Conservation (phyloP, 2,888 invertebrate species). For the Anagyrus pseudococci region DNA sequence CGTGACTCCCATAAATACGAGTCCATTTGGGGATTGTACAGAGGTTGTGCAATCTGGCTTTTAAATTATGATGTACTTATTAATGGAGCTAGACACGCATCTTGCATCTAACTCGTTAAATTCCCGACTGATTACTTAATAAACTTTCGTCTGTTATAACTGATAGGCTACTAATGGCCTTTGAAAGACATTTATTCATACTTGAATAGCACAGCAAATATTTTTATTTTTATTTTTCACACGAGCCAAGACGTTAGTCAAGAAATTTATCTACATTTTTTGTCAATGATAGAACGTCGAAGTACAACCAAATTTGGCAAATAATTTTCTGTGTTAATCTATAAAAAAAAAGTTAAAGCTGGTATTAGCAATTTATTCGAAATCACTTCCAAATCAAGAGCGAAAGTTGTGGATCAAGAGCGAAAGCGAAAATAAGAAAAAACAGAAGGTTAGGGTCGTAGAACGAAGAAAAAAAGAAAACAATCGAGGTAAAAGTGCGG, state of each 20-base stretch:
- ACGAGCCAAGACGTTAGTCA: too few relatives aligned
- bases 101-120: slow-evolving; percentile 6
- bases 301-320: too few relatives aligned
- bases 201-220: too few relatives aligned
- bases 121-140: slow-evolving; percentile 8
- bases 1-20: slow-evolving; percentile 25
- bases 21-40: slow-evolving; percentile 14
- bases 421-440: neutral
- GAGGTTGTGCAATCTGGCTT: slow-evolving; percentile 11
- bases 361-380: too few relatives aligned
- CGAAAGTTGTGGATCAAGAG: slow-evolving; percentile 11
- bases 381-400: too few relatives aligned
- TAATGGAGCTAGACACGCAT: slow-evolving; percentile 19
- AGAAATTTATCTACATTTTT: too few relatives aligned
- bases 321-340: too few relatives aligned
- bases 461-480: slow-evolving; percentile 25
- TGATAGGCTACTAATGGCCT: too few relatives aligned
- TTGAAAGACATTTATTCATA: too few relatives aligned
- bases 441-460: neutral
- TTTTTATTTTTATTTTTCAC: too few relatives aligned
- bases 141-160: neutral
- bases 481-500: slow-evolving; percentile 30
- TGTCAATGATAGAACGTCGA: too few relatives aligned
- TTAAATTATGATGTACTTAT: slow-evolving; percentile 24
- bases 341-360: too few relatives aligned